These are phyloP conservation scores for Lepidurus arcticus DNA, from an alignment of 1,140 invertebrate species.

Conservation along the genomic window DNA sequence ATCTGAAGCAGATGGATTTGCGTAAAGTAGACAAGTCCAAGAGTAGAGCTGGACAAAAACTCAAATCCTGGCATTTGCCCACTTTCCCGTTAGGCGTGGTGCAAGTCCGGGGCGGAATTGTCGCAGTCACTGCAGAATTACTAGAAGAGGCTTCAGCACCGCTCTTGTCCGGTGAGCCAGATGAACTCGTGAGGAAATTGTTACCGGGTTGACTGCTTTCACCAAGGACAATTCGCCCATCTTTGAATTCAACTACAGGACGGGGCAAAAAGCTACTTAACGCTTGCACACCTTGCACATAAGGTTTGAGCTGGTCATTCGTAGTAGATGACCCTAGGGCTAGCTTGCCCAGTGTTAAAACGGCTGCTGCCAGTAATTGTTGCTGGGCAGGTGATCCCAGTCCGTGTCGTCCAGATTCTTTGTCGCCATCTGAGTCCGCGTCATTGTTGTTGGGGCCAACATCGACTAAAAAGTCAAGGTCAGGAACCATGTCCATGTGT, in stretches of 20 bases:
- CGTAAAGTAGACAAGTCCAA: conserved; percentile 72
- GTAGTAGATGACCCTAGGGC: neutral
- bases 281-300: neutral
- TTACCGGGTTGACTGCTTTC: neutral
- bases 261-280: conserved; percentile 18
- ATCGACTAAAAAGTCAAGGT: neutral
- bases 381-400: neutral
- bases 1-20: conserved; percentile 85
- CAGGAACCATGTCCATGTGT: neutral
- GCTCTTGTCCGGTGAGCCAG: conserved; percentile 23
- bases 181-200: neutral
- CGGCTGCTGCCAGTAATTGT: conserved; percentile 7
- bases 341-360: neutral
- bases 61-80: conserved; percentile 81
- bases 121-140: conserved; percentile 21
- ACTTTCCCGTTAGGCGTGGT: conserved; percentile 69
- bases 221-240: neutral
- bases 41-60: conserved; percentile 77
- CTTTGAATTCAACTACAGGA: conserved; percentile 29
- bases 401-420: conserved; percentile 6
- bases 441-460: neutral
- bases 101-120: conserved; percentile 49
- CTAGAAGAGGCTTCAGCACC: conserved; percentile 2
- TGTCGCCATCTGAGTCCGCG: neutral
- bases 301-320: neutral